Conservation (phyloP, 1,140 invertebrate genomes). For the Macrobrachium rosenbergii region DNA sequence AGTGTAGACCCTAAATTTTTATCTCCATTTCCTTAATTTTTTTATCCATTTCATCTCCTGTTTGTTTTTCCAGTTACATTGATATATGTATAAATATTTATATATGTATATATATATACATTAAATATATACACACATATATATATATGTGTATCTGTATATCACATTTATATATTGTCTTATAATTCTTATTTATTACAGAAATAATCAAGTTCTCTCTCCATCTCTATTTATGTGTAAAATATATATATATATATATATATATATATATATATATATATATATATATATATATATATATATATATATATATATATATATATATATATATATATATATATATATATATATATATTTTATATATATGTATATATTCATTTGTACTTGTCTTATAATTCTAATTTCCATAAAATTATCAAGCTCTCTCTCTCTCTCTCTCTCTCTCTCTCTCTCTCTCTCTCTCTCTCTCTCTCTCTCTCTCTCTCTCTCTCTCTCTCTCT, state of each 20-base stretch:
- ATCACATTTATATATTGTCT: background rate
- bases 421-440: slow-evolving; percentile 8
- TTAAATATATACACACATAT: background rate
- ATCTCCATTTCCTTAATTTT: too few species aligned
- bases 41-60: background rate
- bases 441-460: slow-evolving; percentile 20
- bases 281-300: slow-evolving; percentile 22
- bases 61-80: background rate
- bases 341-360: background rate
- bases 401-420: background rate
- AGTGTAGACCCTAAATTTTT: too few species aligned
- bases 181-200: too few species aligned
- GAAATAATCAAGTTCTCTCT: too few species aligned
- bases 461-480: background rate
- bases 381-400: background rate
- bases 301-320: slow-evolving; percentile 19
- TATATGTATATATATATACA: slow-evolving; percentile 22
- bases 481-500: slow-evolving; percentile 3
- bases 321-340: slow-evolving; percentile 15
- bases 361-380: slow-evolving; percentile 2
- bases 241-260: too few species aligned
- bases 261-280: background rate
- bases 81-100: slow-evolving; percentile 29
- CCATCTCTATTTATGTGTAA: too few species aligned
- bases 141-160: too few species aligned